These are phyloP conservation scores for Cavia porcellus DNA, from an alignment of 2,113 vertebrate genomes.

Conservation along the genomic window DNA sequence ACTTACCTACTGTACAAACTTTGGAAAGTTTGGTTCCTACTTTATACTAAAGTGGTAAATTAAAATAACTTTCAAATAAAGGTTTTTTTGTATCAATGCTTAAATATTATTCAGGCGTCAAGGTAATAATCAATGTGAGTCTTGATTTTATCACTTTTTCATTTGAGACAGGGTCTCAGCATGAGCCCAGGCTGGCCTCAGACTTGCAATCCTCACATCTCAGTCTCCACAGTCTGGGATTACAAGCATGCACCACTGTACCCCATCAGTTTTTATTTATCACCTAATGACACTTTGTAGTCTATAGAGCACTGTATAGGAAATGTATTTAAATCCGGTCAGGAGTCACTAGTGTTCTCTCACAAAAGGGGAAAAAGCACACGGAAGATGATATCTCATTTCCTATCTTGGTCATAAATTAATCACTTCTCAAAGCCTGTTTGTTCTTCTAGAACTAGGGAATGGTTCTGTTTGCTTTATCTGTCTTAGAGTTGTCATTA, in stretches of 20 bases:
- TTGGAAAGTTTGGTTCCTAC: background rate
- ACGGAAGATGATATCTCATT: background rate
- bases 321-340: background rate
- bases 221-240: background rate
- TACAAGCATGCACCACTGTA: background rate
- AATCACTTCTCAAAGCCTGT: conserved; percentile 7
- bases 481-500: background rate
- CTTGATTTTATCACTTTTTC: background rate
- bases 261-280: background rate
- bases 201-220: background rate
- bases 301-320: background rate
- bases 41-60: background rate
- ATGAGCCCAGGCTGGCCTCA: background rate
- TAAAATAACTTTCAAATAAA: conserved; percentile 41
- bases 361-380: background rate
- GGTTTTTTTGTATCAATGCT: background rate
- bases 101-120: conserved; percentile 10
- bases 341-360: background rate
- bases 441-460: conserved; percentile 29
- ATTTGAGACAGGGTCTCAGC: background rate
- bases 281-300: background rate
- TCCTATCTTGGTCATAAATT: background rate
- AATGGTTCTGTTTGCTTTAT: background rate
- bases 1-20: background rate
- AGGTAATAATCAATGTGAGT: background rate